Evolutionary conservation across 2,113 vertebrate genomes (phyloP), one percentile per base, ranked within the genome.

Genomic region (Oncorhynchus keta): DNA sequence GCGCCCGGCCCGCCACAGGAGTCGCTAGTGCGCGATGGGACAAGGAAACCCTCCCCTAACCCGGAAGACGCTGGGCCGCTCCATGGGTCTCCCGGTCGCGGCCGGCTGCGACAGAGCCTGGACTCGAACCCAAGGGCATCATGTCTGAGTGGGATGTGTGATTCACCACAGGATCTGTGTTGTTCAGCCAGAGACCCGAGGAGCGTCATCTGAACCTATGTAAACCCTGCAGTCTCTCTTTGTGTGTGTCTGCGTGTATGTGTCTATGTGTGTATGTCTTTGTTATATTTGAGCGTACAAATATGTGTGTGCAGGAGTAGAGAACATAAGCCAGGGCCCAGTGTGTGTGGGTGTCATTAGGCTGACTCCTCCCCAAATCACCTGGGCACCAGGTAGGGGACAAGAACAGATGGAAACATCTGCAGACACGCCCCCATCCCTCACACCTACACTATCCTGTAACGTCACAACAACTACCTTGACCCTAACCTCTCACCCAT

Each of bases 371-470:
- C 14, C 77, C 77, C 26, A 26, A 9, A 35, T 80, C 77, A 84
- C 86, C 77, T 74, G 73, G 77, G 64, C 76, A 74, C 49, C 75
- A 79, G 78, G 80, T 76, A 74, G 26, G 24, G 45, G 89, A 45
- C 39, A 45, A 45, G 39, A 45, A 89, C 87, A 90, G 84, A 84
- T 93, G n/a, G 61, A 67, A 67, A 92, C 89, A 91, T 89, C 91
- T 89, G 89, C 77, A 79, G 67, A 73, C 70, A 3, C 75, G 28
- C 77, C 74, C 62, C 68, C 30, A 74, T 67, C 75, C 80, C 74
- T 45, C 72, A 68, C 70, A 57, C 74, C 61, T 66, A 65, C 65
- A 74, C 72, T 75, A 14, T 24, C 28, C 65, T 70, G 68, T 59
- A 14, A 51, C 2, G 51, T 61, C 61, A 26, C 24, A n/a, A 28